A percentile compares a stretch with the other conserved stretches of the same genome.
These are phyloP conservation scores for Tethea ocularis DNA, from an alignment of 2,888 invertebrate species.

Conservation along the genomic window DNA sequence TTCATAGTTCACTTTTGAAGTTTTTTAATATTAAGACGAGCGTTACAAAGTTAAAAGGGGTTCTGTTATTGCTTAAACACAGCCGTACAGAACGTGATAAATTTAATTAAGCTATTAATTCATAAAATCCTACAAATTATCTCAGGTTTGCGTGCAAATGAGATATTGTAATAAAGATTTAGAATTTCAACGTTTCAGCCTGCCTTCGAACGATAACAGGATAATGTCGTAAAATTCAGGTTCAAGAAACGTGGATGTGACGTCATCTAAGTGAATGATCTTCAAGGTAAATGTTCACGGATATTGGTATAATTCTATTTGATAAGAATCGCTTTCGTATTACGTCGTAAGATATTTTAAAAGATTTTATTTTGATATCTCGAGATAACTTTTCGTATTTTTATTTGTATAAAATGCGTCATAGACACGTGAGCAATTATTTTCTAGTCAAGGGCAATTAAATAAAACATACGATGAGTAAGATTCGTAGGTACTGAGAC, in stretches of 20 bases:
- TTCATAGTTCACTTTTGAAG: too few species aligned
- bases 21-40: too few species aligned
- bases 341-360: neutral
- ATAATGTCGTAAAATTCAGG: constrained; percentile 55
- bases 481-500: too few species aligned
- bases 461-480: too few species aligned
- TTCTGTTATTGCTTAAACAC: neutral
- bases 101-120: neutral
- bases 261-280: constrained; percentile 32
- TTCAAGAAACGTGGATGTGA: constrained; percentile 44
- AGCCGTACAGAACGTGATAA: neutral
- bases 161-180: constrained; percentile 38
- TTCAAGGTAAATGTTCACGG: constrained; percentile 16
- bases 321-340: constrained; percentile 18
- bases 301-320: constrained; percentile 31
- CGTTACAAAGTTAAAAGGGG: neutral
- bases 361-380: neutral
- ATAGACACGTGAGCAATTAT: too few species aligned
- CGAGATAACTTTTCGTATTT: neutral
- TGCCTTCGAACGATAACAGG: constrained; percentile 49
- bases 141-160: constrained; percentile 32
- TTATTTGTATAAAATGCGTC: too few species aligned
- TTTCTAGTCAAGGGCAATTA: too few species aligned
- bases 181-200: constrained; percentile 37
- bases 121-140: constrained; percentile 10